A percentile compares a stretch with the other conserved stretches of the same genome.
Conservation (phyloP, 1,140 invertebrate species). For the Pseudomyrmex dendroicus region DNA sequence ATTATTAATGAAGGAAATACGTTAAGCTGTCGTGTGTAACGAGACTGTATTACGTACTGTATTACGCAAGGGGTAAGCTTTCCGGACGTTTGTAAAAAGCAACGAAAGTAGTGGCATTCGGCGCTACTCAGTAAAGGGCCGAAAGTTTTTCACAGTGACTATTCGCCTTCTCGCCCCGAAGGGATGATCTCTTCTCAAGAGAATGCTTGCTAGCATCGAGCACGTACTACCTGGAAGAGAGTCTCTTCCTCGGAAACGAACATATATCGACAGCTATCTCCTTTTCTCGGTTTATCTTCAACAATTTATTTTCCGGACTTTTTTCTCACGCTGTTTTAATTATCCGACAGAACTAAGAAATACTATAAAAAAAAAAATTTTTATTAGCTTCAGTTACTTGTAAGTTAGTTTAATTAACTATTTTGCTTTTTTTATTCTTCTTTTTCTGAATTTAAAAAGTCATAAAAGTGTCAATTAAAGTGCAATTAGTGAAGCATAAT, state of each 20-base stretch:
- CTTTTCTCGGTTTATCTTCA: not conserved
- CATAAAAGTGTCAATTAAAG: too few relatives aligned
- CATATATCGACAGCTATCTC: slow-evolving; percentile 36
- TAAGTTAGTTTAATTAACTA: too few relatives aligned
- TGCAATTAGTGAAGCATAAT: too few relatives aligned
- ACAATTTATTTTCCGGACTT: not conserved
- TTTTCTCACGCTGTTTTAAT: too few relatives aligned
- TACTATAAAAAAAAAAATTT: not conserved
- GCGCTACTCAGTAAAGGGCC: slow-evolving; percentile 2
- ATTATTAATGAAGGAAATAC: slow-evolving; percentile 32
- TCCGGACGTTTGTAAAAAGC: slow-evolving; percentile 18
- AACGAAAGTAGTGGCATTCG: slow-evolving; percentile 16
- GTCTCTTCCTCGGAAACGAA: not conserved
- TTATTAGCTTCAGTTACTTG: too few relatives aligned
- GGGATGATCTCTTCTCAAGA: slow-evolving; percentile 54
- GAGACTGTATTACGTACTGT: slow-evolving; percentile 21
- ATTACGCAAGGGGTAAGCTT: slow-evolving; percentile 12
- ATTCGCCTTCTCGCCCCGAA: slow-evolving; percentile 37
- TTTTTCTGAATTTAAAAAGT: too few relatives aligned
- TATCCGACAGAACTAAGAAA: too few relatives aligned
- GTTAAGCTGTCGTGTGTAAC: slow-evolving; percentile 20
- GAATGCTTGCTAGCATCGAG: slow-evolving; percentile 50
- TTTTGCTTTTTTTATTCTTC: too few relatives aligned
- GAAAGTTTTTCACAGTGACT: slow-evolving; percentile 47
- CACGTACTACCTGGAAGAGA: slow-evolving; percentile 32